These are phyloP conservation scores for Apodemia duryi DNA, from an alignment of 2,888 invertebrate species.

Conservation along the genomic window DNA sequence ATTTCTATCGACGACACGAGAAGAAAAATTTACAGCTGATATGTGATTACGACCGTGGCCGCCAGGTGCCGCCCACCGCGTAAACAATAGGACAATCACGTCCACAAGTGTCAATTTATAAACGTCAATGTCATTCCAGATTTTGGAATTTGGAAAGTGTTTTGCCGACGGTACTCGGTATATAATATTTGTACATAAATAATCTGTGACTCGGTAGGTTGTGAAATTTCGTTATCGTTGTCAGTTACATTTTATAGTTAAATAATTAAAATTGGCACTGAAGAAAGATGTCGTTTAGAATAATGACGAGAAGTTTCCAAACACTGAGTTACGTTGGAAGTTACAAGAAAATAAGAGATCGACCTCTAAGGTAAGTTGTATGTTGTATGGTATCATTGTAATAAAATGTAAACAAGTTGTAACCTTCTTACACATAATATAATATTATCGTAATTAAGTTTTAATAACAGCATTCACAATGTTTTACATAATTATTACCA, in stretches of 20 bases:
- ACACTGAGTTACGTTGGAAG: slow-evolving; percentile 62
- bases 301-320: slow-evolving; percentile 51
- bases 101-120: slow-evolving; percentile 34
- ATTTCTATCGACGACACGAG: slow-evolving; percentile 53
- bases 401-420: slow-evolving; percentile 6
- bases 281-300: slow-evolving; percentile 58
- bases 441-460: background rate
- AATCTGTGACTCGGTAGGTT: background rate
- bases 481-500: background rate
- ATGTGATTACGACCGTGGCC: slow-evolving; percentile 43
- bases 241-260: background rate
- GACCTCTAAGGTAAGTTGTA: slow-evolving; percentile 54
- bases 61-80: slow-evolving; percentile 46
- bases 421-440: background rate
- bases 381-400: slow-evolving; percentile 21
- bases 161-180: background rate
- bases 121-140: slow-evolving; percentile 23
- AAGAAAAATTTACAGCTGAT: slow-evolving; percentile 72
- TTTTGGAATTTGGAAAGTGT: slow-evolving; percentile 7
- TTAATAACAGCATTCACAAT: background rate
- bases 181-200: no score
- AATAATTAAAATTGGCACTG: background rate
- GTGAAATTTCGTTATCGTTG: background rate
- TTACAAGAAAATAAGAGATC: slow-evolving; percentile 58
- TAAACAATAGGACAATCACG: slow-evolving; percentile 39